phyloP scores from a whole-genome alignment of 2,888 invertebrate genomes.

The Ecdyonurus torrentis region DNA sequence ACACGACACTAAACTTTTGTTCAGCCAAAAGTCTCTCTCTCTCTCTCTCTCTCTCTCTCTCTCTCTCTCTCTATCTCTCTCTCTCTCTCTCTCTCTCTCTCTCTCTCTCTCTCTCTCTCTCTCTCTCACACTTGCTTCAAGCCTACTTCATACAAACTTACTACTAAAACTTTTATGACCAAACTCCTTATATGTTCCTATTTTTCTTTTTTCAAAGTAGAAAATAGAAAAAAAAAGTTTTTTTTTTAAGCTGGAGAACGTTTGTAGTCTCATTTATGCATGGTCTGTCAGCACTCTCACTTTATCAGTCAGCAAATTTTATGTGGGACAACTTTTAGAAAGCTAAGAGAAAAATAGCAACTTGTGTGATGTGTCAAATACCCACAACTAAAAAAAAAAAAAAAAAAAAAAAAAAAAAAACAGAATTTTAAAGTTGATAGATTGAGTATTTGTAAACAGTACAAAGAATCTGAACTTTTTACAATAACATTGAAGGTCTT shows the following conservation, averaged over 20 bases:
- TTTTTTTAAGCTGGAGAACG: background rate
- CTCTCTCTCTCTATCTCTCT: no score
- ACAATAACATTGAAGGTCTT: no score
- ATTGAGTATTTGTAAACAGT: no score
- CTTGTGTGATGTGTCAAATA: no score
- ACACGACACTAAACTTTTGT: background rate
- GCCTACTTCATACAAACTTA: background rate
- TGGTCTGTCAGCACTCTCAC: background rate
- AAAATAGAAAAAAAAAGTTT: background rate
- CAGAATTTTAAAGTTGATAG: no score
- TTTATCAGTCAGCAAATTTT: background rate
- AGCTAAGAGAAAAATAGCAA: background rate
- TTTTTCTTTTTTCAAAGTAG: background rate
- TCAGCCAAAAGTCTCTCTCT: no score
- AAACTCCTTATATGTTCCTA: background rate
- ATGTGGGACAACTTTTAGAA: no score
- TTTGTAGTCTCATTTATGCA: background rate
- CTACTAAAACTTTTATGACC: background rate
- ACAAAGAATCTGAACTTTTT: no score
- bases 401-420: no score
- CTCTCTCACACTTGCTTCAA: background rate
- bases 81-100: background rate
- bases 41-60: no score
- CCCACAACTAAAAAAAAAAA: no score
- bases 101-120: background rate